Evolutionary conservation across 2,888 invertebrate genomes (phyloP).

Genomic region (Apotomis capreana): DNA sequence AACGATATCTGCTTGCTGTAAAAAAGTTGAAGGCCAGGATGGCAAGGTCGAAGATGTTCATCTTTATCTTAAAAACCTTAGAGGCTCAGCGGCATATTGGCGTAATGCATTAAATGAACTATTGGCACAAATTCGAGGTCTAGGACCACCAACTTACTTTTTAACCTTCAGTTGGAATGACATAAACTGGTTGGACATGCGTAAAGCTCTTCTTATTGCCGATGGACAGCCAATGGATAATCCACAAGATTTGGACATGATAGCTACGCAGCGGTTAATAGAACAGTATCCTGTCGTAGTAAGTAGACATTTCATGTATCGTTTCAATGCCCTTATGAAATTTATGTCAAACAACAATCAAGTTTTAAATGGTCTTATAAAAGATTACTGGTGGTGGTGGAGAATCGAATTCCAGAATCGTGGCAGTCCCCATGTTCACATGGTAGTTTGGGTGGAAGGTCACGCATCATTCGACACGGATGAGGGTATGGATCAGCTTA

Average conservation of each 20-base stretch:
- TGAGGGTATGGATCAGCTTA: slow-evolving; percentile 40
- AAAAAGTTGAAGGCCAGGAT: slow-evolving; percentile 12
- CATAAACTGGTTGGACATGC: slow-evolving; percentile 20
- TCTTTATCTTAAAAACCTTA: slow-evolving; percentile 17
- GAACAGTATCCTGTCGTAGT: too few species aligned
- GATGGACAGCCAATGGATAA: slow-evolving; percentile 8
- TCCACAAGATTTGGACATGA: background rate
- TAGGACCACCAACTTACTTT: slow-evolving; percentile 26
- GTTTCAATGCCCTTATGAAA: too few species aligned
- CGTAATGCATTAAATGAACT: slow-evolving; percentile 14
- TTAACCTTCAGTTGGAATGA: slow-evolving; percentile 18
- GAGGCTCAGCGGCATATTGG: slow-evolving; percentile 15
- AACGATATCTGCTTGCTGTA: too few species aligned
- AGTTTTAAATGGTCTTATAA: too few species aligned
- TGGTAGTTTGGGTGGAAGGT: slow-evolving; percentile 44
- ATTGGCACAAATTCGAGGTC: slow-evolving; percentile 17
- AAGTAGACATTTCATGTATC: too few species aligned
- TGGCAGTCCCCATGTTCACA: slow-evolving; percentile 46
- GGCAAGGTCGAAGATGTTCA: slow-evolving; percentile 20
- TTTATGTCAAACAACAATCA: too few species aligned
- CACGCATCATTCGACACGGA: slow-evolving; percentile 35
- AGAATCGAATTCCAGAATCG: slow-evolving; percentile 45
- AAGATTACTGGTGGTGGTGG: slow-evolving; percentile 34
- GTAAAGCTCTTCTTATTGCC: background rate
- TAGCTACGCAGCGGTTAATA: too few species aligned